A percentile compares a stretch with the other conserved stretches of the same genome.
These are phyloP conservation scores for Microcebus jonahi DNA, from an alignment of 2,113 vertebrate species.

Conservation along the genomic window DNA sequence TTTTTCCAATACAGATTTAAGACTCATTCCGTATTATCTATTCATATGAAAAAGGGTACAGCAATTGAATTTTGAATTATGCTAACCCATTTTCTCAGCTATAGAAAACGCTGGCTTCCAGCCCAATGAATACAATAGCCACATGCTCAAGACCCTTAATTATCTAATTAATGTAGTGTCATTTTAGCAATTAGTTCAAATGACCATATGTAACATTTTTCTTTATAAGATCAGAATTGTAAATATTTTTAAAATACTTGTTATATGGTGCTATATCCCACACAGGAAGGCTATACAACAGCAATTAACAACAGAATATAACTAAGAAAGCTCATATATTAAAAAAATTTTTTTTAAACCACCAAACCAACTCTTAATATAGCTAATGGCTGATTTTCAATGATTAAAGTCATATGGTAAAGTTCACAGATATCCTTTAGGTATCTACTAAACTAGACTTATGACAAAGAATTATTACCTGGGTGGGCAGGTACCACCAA, in stretches of 20 bases:
- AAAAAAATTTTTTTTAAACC: background rate
- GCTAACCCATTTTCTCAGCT: slow-evolving; percentile 79
- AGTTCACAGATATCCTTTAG: background rate
- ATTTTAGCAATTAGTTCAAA: slow-evolving; percentile 87
- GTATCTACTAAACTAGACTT: background rate
- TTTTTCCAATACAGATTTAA: slow-evolving; percentile 80
- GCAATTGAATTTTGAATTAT: slow-evolving; percentile 83
- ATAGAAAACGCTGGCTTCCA: slow-evolving; percentile 82
- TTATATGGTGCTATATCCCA: background rate
- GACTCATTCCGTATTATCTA: slow-evolving; percentile 74
- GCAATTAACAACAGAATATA: background rate
- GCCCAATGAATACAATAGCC: slow-evolving; percentile 87
- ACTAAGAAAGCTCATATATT: background rate
- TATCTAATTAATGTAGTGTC: slow-evolving; percentile 89
- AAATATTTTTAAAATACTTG: slow-evolving; percentile 67
- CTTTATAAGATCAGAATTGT: slow-evolving; percentile 77
- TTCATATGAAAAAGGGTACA: slow-evolving; percentile 73
- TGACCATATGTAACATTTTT: slow-evolving; percentile 85
- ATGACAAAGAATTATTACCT: background rate
- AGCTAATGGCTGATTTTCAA: background rate
- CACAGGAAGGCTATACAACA: background rate
- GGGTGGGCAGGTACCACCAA: background rate
- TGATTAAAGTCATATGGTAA: background rate
- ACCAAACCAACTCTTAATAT: background rate
- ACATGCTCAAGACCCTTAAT: slow-evolving; percentile 87